Evolutionary conservation across 2,113 vertebrate species (phyloP), one percentile per base, ranked within the genome.

Genomic region (Pleuronectes platessa): DNA sequence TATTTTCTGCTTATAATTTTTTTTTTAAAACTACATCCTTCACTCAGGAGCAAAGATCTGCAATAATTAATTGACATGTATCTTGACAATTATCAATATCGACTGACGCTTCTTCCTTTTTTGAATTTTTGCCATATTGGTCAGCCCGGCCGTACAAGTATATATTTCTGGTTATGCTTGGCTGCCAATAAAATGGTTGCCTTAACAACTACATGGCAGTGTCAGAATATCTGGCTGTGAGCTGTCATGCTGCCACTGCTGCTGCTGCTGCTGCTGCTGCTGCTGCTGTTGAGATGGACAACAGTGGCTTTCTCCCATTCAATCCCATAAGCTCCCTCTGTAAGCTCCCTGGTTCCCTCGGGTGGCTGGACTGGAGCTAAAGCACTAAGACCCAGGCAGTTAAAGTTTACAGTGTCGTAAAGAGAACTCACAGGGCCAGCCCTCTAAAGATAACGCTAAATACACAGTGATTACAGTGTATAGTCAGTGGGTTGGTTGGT

Each of bases 341-440:
- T 86, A 83, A 89, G 84, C 91, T 85, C 79, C 82, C 76, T 73
- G 67, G 82, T 82, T 90, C 92, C 90, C 88, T 78, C 53, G 87
- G 89, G 89, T 88, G 79, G 84, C 86, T 87, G 89, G 85, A 84
- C 76, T 77, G 58, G 84, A 88, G 86, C 88, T 88, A 83, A 89
- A 84, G 78, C 82, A 86, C 83, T 88, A 81, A 88, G 89, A 89
- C 88, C 80, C 62, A 63, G 82, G 91, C 92, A 86, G 87, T 94
- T 91, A 94, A 93, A 93, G 83, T 93, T 93, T 92, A 92, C 90
- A 88, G 78, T 84, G 90, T 88, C 90, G 73, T 94, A 91, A 93
- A 93, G 87, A 84, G 79, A 82, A 89, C 88, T 82, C 82, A 86
- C 70, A 37, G 68, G 89, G 84, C 85, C 87, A 90, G 84, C 79